Evolutionary conservation across 2,113 vertebrate genomes (phyloP), one percentile per base, ranked within the genome.

Genomic region (Meleagris gallopavo): DNA sequence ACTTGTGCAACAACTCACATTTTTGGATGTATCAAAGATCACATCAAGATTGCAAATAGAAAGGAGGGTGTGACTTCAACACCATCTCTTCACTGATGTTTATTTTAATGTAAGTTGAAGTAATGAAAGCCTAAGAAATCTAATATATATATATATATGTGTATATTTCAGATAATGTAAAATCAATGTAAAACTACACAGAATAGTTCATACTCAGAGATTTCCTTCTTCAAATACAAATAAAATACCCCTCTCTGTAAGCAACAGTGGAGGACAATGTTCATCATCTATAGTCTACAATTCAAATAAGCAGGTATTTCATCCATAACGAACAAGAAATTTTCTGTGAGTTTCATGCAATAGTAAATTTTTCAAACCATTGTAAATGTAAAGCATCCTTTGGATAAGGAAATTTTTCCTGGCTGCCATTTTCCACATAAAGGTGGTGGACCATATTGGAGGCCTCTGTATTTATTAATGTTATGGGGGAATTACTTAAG

Each of bases 11-110:
- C 48, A 60, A 80, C 70, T 77, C 64, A 24, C 22, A 34, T 54
- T 57, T 79, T 81, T 46, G 54, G 17, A 88, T 25, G 34, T 50
- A 88, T 74, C 65, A 83, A 83, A 95, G 72, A 95, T 81, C 14
- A 8, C 58, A 83, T 12, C 83, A 60, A 75, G 38, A 89, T 58
- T 54, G 87, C 46, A 85, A 95, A 81, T 32, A 80, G 46, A 90
- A 83, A 81, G 38, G 22, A 75, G 55, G 79, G 19, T 0, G 0
- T 60, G 32, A 81, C 18, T 83, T 81, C 75, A 73, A 40, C 52
- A 73, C 20, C 9, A 52, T 40, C 91, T 89, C 43, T 71, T 72
- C 57, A 43, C 8, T 71, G 41, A 43, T 16, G 19, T 27, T 83
- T 80, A 64, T 34, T 64, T 88, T 64, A 81, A 92, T 29, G 9